These are phyloP conservation scores for Tinea semifulvella DNA, from an alignment of 2,888 invertebrate genomes.

Conservation along the genomic window DNA sequence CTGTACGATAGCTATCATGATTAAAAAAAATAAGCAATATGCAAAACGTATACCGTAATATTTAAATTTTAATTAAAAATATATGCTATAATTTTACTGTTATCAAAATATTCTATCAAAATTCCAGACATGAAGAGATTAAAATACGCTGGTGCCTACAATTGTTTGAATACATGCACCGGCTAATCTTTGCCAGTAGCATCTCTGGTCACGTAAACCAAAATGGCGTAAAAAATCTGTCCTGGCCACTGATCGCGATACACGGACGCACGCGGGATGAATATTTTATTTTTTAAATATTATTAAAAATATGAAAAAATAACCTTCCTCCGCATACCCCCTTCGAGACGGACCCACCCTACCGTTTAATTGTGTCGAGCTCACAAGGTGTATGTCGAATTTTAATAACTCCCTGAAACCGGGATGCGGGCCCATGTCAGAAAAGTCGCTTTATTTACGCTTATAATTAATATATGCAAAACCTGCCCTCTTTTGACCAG, in stretches of 20 bases:
- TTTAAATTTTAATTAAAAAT: background rate
- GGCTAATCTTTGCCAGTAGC: conserved; percentile 45
- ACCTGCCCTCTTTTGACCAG: conserved; percentile 12
- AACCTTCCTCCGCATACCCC: conserved; percentile 21
- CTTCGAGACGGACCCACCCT: conserved; percentile 19
- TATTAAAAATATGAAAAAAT: conserved; percentile 53
- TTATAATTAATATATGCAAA: conserved; percentile 14
- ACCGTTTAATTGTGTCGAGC: conserved; percentile 18
- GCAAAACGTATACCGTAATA: no score
- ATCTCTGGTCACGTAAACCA: conserved; percentile 48
- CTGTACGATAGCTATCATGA: no score
- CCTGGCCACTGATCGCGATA: conserved; percentile 59
- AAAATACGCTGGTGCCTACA: conserved; percentile 42
- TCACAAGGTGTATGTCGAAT: conserved; percentile 40
- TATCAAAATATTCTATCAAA: conserved; percentile 27
- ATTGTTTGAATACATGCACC: conserved; percentile 49
- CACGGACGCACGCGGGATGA: conserved; percentile 48
- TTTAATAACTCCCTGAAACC: conserved; percentile 35
- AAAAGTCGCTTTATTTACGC: conserved; percentile 12
- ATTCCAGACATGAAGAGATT: conserved; percentile 32
- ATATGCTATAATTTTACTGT: background rate
- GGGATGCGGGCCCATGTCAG: conserved; percentile 5
- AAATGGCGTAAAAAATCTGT: conserved; percentile 33
- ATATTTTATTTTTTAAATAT: conserved; percentile 56
- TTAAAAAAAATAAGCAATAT: no score